Evolutionary conservation across 1,140 invertebrate genomes (phyloP), one percentile per base, ranked within the genome.

Genomic region (Subanguina moxae): DNA sequence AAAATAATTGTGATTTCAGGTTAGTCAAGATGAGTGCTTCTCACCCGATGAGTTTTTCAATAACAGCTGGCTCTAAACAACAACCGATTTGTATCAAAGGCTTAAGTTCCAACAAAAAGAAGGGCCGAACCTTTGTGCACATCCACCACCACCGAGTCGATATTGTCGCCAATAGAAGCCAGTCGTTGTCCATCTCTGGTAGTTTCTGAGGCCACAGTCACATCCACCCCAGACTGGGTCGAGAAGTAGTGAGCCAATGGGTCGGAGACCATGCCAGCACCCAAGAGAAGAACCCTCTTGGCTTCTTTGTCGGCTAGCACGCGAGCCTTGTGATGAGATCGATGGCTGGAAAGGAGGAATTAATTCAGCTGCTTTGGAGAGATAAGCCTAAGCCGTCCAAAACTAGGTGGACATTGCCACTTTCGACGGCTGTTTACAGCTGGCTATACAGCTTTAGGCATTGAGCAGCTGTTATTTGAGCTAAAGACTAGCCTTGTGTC

Each of bases 181-280:
- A 97, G 80, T 0, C 85, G 86, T 76, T 96, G 93, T 0, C 91
- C 89, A 80, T 95, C 91, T 67, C 92, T 90, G 77, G 91, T 91
- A 9, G 92, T 85, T 76, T 91, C 89, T 0, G 92, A 92, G 61
- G 89, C 92, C 87, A 97, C 88, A 5, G 89, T 91, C 21, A 98
- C 89, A 19, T 87, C 85, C 67, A 89, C 79, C 52, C 84, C 89
- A 67, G 88, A 86, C 80, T 95, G 90, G 57, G 90, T 86, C 46
- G 91, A 87, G 1, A 97, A 86, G 84, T 97, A 98, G 80, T 97
- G 93, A 0, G 98, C 90, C 0, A 96, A 84, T 0, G 95, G 95
- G 0, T 89, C 88, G 5, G 91, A 90, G 0, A 98, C 95, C 76
- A 93, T 90, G 5, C 96, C 96, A 57, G 95, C 92, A 0, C 96